These are phyloP conservation scores for Anodontia alba DNA, from an alignment of 2,888 invertebrate genomes.

Conservation along the genomic window DNA sequence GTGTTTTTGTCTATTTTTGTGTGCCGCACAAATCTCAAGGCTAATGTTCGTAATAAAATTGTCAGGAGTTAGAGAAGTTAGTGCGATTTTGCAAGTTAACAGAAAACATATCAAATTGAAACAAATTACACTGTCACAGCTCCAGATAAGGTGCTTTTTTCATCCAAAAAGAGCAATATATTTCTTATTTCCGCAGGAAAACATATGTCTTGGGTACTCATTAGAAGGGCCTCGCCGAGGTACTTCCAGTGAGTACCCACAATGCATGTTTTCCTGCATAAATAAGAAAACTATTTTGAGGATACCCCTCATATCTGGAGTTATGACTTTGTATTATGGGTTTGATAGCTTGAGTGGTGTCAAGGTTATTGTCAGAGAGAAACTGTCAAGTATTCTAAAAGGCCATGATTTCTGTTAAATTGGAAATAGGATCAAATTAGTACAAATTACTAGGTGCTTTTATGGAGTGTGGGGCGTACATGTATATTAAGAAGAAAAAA, in stretches of 20 bases:
- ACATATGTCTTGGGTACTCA: too few species aligned
- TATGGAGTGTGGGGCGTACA: neutral
- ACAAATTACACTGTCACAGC: neutral
- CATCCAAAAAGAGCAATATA: too few species aligned
- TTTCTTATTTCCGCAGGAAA: too few species aligned
- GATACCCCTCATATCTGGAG: too few species aligned
- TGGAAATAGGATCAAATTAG: constrained; percentile 8
- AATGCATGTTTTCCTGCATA: too few species aligned
- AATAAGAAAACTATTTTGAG: too few species aligned
- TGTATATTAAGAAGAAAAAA: too few species aligned
- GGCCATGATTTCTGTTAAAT: neutral
- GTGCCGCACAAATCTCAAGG: neutral
- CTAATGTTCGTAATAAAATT: constrained; percentile 1
- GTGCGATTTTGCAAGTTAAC: neutral
- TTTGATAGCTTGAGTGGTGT: constrained; percentile 6
- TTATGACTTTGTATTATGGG: constrained; percentile 1
- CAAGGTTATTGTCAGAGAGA: neutral
- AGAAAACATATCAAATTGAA: constrained; percentile 15
- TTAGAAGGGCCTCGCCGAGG: too few species aligned
- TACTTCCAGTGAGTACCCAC: too few species aligned
- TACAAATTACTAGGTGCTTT: constrained; percentile 1
- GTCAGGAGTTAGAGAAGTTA: constrained; percentile 1
- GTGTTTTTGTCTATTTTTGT: neutral
- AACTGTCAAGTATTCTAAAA: neutral
- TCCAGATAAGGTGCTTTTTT: too few species aligned